Base-by-base conservation (phyloP, 2,888 invertebrate species). In the Apocheima hispidaria region DNA sequence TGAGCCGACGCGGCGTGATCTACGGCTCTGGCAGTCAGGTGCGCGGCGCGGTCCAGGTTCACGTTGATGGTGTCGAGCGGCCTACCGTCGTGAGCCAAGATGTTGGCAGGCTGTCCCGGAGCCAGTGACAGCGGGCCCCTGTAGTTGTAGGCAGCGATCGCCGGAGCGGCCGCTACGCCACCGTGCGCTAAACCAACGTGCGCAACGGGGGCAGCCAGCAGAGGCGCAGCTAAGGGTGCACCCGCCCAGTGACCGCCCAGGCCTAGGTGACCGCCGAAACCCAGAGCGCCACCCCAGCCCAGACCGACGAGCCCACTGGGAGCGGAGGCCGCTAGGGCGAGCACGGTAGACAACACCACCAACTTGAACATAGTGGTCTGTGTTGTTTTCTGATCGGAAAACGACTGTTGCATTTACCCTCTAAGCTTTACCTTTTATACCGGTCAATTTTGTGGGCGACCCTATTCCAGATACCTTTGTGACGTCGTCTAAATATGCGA, bases 331-430 rank as follows among this genome's bases (percentile, higher is more conserved):
- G 89, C 94, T 66, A 94, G 77, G 78, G 94, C 94, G 77, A 95
- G 78, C 68, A 94, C 87, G 81, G 93, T 94, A 79, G 93, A 94
- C 93, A 95, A 94, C 88, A 94, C 94, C 93, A 94, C 93, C 93
- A 93, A 83, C 87, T 91, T 93, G 78, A 87, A 90, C 93, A 93
- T 93, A 88, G 87, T 93, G 90, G 88, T 91, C 91, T 93, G 90
- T 89, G 88, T 88, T 90, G 90, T 76, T 86, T 81, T 81, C 77
- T 77, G 73, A 79, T 75, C 80, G 77, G 70, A 79, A 77, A 81
- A 78, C 78, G 82, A 92, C 92, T 92, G 91, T 77, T 81, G 69
- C 70, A 70, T 78, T 78, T 74, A 79, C 78, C 77, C 75, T 66
- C 70, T 74, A 75, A 70, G 65, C 68, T 72, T 74, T 66, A 80